phyloP scores from a whole-genome alignment of 2,113 vertebrate genomes.

The Kryptolebias marmoratus region DNA sequence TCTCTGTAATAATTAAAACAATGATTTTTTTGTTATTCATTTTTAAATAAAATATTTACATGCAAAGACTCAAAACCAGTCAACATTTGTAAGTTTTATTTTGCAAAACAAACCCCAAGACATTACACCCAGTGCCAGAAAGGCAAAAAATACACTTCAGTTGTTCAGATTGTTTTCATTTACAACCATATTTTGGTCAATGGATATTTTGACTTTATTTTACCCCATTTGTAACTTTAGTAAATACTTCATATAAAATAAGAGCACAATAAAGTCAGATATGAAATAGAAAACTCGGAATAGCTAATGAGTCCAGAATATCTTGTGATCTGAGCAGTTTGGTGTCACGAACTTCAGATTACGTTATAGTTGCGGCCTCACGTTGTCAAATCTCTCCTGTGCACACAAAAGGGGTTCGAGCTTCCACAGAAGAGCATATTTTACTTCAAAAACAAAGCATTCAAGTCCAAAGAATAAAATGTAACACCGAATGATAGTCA shows the following conservation, averaged over 20 bases:
- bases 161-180: constrained; percentile 24
- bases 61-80: neutral
- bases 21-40: neutral
- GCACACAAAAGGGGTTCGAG: constrained; percentile 4
- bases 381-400: constrained; percentile 20
- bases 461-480: constrained; percentile 11
- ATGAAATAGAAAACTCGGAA: constrained; percentile 44
- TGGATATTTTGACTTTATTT: constrained; percentile 32
- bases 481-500: neutral
- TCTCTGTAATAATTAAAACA: no score
- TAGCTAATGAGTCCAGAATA: neutral
- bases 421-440: neutral
- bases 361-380: neutral
- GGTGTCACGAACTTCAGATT: neutral
- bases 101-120: constrained; percentile 24
- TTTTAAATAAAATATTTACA: neutral
- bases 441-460: constrained; percentile 17
- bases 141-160: constrained; percentile 26
- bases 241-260: constrained; percentile 38
- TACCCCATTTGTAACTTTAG: constrained; percentile 15
- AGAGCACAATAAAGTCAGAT: constrained; percentile 21
- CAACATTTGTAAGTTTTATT: constrained; percentile 46
- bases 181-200: constrained; percentile 11
- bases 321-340: constrained; percentile 1
- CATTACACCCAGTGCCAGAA: neutral